Evolutionary conservation across 2,113 vertebrate genomes (phyloP), one percentile per base, ranked within the genome.

Genomic region (Urocitellus parryii): DNA sequence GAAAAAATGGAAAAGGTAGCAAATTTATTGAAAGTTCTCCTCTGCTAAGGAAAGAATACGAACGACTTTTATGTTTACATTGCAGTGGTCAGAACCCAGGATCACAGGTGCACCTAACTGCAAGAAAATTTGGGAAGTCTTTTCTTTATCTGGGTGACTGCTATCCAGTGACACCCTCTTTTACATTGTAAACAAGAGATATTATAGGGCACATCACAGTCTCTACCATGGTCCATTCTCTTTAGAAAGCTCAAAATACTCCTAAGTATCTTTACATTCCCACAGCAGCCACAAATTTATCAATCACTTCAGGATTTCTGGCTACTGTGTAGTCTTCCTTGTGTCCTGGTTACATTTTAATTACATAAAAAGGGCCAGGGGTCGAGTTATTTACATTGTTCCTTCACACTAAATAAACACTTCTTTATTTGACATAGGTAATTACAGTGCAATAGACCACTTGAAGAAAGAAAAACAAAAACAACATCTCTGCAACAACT

Each of bases 21-120:
- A 22, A 45, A 5, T 12, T 29, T 65, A 45, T 25, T 5, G 4
- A 1, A 29, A n/a, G 1, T 0, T 42, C 24, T 48, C 8, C 1
- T 79, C 39, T 22, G 22, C 72, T 51, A 37, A 56, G 29, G 13
- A 12, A 61, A 45, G 11, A 56, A 34, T 11, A 2, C 11, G 63
- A 18, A 51, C 2, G 22, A 51, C 8, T 17, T 1, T 73, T 51
- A 63, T 0, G 0, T 74, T 58, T 42, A n/a, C n/a, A 51, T 34
- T 34, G 2, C 3, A 7, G 4, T 61, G 34, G 6, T 68, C 17
- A 81, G 77, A 72, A 70, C 5, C 4, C 61, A n/a, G 27, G 6
- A 1, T 29, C 11, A 67, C 2, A 73, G 4, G 11, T 25, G 12
- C 20, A 34, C 45, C 42, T 11, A 34, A 2, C 32, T 65, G 6